Conservation (phyloP, 2,797 vertebrate species). For the Galaxias olidus region DNA sequence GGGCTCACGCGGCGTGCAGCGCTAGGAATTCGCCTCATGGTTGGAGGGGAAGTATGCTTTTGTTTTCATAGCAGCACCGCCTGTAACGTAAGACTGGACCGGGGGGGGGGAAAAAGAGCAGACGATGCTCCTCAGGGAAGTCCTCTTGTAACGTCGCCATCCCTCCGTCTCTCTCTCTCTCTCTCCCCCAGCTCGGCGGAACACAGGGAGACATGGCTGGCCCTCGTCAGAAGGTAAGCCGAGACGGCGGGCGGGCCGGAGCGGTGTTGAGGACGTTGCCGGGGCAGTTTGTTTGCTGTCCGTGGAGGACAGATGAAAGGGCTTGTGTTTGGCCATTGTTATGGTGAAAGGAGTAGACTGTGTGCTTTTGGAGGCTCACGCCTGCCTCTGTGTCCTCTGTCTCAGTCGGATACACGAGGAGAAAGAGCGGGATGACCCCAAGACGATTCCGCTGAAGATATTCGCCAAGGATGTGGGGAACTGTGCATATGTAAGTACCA, state of each 20-base stretch:
- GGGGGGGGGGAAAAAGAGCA: no score
- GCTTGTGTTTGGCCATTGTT: no score
- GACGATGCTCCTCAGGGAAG: slow-evolving; percentile 13
- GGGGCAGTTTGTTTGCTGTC: no score
- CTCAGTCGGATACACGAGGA: slow-evolving; percentile 86
- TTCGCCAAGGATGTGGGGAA: slow-evolving; percentile 91
- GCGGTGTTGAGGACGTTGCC: no score
- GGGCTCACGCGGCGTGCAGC: slow-evolving; percentile 11
- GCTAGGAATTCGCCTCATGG: slow-evolving; percentile 34
- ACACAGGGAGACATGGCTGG: slow-evolving; percentile 88
- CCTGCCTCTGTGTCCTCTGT: not conserved
- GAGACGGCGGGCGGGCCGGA: not conserved
- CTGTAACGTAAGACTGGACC: slow-evolving; percentile 29
- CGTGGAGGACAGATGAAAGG: no score
- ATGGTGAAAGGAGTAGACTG: not conserved
- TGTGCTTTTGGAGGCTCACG: not conserved
- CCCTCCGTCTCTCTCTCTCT: slow-evolving; percentile 21
- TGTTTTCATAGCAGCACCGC: slow-evolving; percentile 2
- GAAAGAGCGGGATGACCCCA: slow-evolving; percentile 90
- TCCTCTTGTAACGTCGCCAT: slow-evolving; percentile 26
- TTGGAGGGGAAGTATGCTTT: slow-evolving; percentile 12
- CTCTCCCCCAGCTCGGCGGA: slow-evolving; percentile 79
- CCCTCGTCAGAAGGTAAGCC: slow-evolving; percentile 85
- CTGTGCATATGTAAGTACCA: slow-evolving; percentile 85
- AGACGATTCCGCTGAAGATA: slow-evolving; percentile 92